Percentiles rank a stretch among this genome's conserved stretches.
Conservation (phyloP, 64 coral and sea anemone species). For the Acropora tenuis region DNA sequence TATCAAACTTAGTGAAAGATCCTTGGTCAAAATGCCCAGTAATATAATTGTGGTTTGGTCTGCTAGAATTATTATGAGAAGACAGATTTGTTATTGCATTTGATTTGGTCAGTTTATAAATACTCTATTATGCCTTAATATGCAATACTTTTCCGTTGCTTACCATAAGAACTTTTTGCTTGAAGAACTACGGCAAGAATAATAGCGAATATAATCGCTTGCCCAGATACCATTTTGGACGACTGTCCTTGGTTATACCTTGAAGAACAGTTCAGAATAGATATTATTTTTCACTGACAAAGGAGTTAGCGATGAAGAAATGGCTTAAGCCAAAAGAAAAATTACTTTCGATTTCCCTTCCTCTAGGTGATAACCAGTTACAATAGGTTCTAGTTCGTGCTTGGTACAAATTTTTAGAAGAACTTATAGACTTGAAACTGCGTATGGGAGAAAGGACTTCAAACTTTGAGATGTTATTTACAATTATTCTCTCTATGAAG, state of each 20-base stretch:
- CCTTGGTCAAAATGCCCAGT: background rate
- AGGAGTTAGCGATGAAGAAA: background rate
- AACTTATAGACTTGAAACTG: too few relatives aligned
- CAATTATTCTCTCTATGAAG: background rate
- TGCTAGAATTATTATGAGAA: background rate
- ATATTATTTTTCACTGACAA: background rate
- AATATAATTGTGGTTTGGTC: background rate
- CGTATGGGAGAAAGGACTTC: background rate
- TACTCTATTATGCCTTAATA: background rate
- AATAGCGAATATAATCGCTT: background rate
- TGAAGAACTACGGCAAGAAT: background rate
- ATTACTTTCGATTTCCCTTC: too few relatives aligned
- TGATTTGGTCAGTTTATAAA: slow-evolving; percentile 15
- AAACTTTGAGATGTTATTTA: slow-evolving; percentile 24
- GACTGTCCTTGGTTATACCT: background rate
- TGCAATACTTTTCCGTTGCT: background rate
- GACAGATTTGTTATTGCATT: slow-evolving; percentile 17
- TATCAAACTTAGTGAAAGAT: background rate
- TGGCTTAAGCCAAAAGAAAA: background rate
- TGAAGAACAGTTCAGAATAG: background rate
- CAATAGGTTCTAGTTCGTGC: too few relatives aligned
- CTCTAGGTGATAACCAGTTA: too few relatives aligned
- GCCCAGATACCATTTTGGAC: background rate
- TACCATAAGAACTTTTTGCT: slow-evolving; percentile 17
- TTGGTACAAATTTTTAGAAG: too few relatives aligned